Evolutionary conservation across 64 coral and sea anemone species (phyloP), one percentile per base, ranked within the genome.

Genomic region (Actinia tenebrosa): DNA sequence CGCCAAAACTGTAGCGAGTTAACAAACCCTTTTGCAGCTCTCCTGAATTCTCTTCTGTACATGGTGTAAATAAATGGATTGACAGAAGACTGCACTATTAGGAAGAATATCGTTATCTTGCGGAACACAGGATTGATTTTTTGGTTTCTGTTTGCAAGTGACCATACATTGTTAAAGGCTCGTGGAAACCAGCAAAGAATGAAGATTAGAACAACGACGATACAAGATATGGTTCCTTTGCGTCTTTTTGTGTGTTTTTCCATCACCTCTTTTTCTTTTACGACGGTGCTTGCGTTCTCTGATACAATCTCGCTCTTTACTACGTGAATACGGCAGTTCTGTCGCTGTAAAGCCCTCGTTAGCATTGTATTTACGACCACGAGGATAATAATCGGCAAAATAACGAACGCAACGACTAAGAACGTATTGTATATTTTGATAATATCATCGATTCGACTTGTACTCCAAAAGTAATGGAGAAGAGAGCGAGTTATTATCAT

Each of bases 111-210:
- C 10, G 90, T 71, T 15, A 83, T 45, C 15, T 92, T 92, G 2
- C 60, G 42, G 2, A 92, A 83, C 14, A 46, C 26, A 7, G 46
- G 61, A 44, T 45, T 58, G 14, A 87, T 53, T 22, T 59, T 43
- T 56, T 53, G 52, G 52, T n/a, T 42, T 14, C n/a, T 64, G 3
- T 84, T 84, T 4, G 78, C 62, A 7, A 83, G n/a, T 43, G 64
- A 23, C 56, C 80, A 72, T n/a, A 88, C 44, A 77, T 88, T 87
- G 1, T 69, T 68, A 17, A 71, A 92, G 16, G 86, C 90, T 72
- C 86, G 37, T 56, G 90, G 90, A 16, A 92, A 58, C 90, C 90
- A 92, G 80, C 90, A 88, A 56, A 87, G 7, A 2, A 92, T 19
- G 45, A 92, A 92, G 10, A 71, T 8, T 7, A 77, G 53, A 0